Evolutionary conservation across 1,140 invertebrate species (phyloP).

Genomic region (Asbolus verrucosus): DNA sequence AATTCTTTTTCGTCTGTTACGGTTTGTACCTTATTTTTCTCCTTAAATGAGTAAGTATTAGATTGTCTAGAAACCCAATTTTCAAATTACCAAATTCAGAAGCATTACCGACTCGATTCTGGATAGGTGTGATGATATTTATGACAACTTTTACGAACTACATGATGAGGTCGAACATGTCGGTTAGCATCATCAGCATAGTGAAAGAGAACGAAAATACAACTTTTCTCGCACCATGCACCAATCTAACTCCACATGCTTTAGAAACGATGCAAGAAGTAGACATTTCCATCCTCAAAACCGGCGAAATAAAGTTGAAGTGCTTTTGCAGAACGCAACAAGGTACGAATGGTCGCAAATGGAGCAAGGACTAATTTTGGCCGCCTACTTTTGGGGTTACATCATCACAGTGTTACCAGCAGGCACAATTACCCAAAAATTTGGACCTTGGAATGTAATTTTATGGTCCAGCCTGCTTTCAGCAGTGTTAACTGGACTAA

Average conservation of each 20-base stretch:
- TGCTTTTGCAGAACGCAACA: too few species aligned
- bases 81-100: too few species aligned
- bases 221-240: not conserved
- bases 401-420: slow-evolving; percentile 44
- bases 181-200: slow-evolving; percentile 28
- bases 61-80: too few species aligned
- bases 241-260: too few species aligned
- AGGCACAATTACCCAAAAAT: slow-evolving; percentile 54
- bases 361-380: slow-evolving; percentile 67
- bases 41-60: too few species aligned
- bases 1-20: too few species aligned
- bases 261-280: too few species aligned
- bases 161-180: slow-evolving; percentile 45
- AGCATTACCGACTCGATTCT: not conserved
- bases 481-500: not conserved
- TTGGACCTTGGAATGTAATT: slow-evolving; percentile 70
- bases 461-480: not conserved
- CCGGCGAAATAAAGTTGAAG: too few species aligned
- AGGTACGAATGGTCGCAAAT: too few species aligned
- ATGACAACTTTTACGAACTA: slow-evolving; percentile 29
- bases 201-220: not conserved
- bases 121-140: slow-evolving; percentile 22
- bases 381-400: slow-evolving; percentile 75
- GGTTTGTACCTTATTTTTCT: too few species aligned
- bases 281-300: not conserved